phyloP scores from a whole-genome alignment of 2,797 vertebrate species.

The Sebastes cheni region DNA sequence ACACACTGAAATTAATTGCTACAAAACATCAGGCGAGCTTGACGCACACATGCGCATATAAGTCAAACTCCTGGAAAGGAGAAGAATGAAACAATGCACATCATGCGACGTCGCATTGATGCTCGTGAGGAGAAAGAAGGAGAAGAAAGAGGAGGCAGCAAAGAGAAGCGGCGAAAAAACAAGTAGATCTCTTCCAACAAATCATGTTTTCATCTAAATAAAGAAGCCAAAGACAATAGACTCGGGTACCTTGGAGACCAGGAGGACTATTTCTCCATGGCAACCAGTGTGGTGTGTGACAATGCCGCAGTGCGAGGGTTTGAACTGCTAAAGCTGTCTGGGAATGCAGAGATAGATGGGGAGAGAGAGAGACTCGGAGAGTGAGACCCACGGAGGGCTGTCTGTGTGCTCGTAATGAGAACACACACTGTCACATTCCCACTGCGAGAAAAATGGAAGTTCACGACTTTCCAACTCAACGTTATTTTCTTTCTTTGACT shows the following conservation, averaged over 20 bases:
- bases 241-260: conserved; percentile 88
- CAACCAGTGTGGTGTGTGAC: conserved; percentile 84
- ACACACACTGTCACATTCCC: conserved; percentile 80
- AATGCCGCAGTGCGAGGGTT: conserved; percentile 82
- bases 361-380: conserved; percentile 63
- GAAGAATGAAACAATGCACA: conserved; percentile 76
- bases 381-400: conserved; percentile 69
- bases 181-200: conserved; percentile 81
- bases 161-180: conserved; percentile 66
- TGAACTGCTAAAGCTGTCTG: conserved; percentile 83
- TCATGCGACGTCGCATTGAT: conserved; percentile 69
- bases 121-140: conserved; percentile 68
- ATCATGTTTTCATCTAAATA: conserved; percentile 88
- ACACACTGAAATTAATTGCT: conserved; percentile 83
- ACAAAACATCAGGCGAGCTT: conserved; percentile 81
- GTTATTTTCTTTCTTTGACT: conserved; percentile 64
- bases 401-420: conserved; percentile 76
- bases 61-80: conserved; percentile 80
- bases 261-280: conserved; percentile 88
- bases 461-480: conserved; percentile 75
- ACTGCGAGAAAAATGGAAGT: conserved; percentile 74
- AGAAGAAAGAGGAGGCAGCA: conserved; percentile 65
- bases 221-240: conserved; percentile 87
- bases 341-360: conserved; percentile 81
- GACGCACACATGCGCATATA: conserved; percentile 68